phyloP scores from a whole-genome alignment of 2,797 vertebrate species.

The Echeneis naucrates region DNA sequence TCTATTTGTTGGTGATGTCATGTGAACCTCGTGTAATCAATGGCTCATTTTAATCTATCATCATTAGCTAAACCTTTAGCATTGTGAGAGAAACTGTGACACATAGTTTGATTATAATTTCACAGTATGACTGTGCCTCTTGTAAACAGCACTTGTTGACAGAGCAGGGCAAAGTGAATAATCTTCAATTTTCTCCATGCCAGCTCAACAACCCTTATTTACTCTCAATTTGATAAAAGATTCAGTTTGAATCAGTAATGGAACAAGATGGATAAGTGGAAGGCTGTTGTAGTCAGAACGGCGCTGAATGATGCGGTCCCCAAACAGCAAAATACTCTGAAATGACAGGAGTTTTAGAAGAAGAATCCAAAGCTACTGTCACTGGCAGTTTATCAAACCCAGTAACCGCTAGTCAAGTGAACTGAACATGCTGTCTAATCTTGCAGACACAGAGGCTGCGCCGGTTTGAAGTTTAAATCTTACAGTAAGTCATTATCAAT shows the following conservation, averaged over 20 bases:
- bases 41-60: not conserved
- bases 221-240: slow-evolving; percentile 64
- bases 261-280: slow-evolving; percentile 65
- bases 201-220: slow-evolving; percentile 63
- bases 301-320: slow-evolving; percentile 33
- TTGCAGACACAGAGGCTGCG: slow-evolving; percentile 10
- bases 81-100: slow-evolving; percentile 20
- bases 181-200: slow-evolving; percentile 53
- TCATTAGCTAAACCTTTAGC: too few species aligned
- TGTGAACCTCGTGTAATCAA: not conserved
- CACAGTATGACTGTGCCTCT: slow-evolving; percentile 30
- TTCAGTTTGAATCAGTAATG: slow-evolving; percentile 64
- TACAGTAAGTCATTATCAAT: slow-evolving; percentile 23
- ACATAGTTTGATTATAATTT: slow-evolving; percentile 31
- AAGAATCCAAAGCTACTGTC: slow-evolving; percentile 37
- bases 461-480: slow-evolving; percentile 19
- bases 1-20: too few species aligned
- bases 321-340: slow-evolving; percentile 44
- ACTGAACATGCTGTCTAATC: slow-evolving; percentile 9
- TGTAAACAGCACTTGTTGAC: slow-evolving; percentile 60
- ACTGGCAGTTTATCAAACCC: slow-evolving; percentile 48
- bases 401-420: slow-evolving; percentile 11
- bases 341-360: slow-evolving; percentile 38
- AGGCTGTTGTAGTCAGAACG: slow-evolving; percentile 34
- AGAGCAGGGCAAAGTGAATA: slow-evolving; percentile 59